A percentile compares a stretch with the other conserved stretches of the same genome.
These are phyloP conservation scores for Diplodus puntazzo DNA, from an alignment of 2,797 vertebrate species.

Conservation along the genomic window DNA sequence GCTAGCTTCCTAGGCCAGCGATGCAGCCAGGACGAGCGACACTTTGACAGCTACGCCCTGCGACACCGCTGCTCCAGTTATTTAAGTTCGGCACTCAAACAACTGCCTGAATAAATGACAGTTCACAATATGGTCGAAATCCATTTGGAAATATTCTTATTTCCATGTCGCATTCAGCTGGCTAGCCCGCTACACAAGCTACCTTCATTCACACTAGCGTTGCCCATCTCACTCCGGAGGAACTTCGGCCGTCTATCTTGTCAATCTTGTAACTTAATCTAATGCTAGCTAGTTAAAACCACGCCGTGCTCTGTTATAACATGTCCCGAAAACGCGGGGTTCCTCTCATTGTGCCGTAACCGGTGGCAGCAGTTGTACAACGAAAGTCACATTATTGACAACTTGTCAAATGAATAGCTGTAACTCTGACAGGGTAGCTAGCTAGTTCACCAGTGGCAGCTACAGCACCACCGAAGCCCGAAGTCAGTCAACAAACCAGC, in stretches of 20 bases:
- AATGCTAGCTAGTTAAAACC: conserved; percentile 27
- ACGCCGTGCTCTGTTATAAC: conserved; percentile 1
- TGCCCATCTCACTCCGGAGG: conserved; percentile 59
- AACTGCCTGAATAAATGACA: not conserved
- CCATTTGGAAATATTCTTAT: not conserved
- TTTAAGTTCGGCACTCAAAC: not conserved
- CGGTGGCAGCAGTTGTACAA: not conserved
- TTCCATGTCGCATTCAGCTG: conserved; percentile 40
- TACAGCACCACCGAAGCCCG: conserved; percentile 24
- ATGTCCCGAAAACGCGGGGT: not conserved
- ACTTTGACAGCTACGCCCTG: conserved; percentile 47
- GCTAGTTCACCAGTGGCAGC: conserved; percentile 11
- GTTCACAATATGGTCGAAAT: conserved; percentile 3
- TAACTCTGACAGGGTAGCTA: conserved; percentile 31
- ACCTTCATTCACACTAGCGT: conserved; percentile 32
- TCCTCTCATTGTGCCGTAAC: not conserved
- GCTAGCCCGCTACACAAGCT: conserved; percentile 32
- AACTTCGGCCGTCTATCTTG: conserved; percentile 72
- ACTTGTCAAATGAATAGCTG: conserved; percentile 21
- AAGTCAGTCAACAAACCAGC: conserved; percentile 73
- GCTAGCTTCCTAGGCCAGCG: conserved; percentile 72
- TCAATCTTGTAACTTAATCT: conserved; percentile 65
- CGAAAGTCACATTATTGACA: conserved; percentile 48
- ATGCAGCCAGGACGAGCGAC: conserved; percentile 56
- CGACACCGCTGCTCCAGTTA: conserved; percentile 7